Conservation (phyloP, 2,888 invertebrate genomes). For the Alsophila aescularia region DNA sequence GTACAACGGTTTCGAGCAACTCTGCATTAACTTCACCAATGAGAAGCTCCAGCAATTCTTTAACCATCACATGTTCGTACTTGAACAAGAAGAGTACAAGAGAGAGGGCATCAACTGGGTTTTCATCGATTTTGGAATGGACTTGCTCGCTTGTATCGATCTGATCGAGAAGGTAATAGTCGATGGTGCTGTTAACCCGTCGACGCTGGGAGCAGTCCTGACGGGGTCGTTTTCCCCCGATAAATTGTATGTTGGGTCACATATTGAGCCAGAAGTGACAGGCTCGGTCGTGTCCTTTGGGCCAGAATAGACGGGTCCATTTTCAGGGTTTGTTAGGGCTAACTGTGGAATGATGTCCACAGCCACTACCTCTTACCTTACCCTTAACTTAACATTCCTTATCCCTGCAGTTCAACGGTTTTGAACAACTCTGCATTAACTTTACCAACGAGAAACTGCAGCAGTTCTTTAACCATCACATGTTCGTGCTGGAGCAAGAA, state of each 20-base stretch:
- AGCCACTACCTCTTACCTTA: conserved; percentile 52
- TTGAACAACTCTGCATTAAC: conserved; percentile 99
- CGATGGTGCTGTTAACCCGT: conserved; percentile 49
- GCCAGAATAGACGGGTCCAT: conserved; percentile 29
- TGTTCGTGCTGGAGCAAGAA: conserved; percentile 99
- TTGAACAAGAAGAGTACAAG: conserved; percentile 98
- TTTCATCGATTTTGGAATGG: conserved; percentile 99
- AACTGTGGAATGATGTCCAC: conserved; percentile 78
- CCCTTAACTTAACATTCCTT: conserved; percentile 69
- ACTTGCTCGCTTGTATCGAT: conserved; percentile 97
- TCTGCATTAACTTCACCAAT: conserved; percentile 99
- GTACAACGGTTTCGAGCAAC: conserved; percentile 98
- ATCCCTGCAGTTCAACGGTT: conserved; percentile 94
- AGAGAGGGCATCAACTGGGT: conserved; percentile 97
- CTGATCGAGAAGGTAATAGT: conserved; percentile 95
- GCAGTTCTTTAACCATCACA: conserved; percentile 99
- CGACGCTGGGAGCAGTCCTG: conserved; percentile 53
- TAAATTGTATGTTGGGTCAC: conserved; percentile 7
- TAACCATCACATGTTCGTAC: conserved; percentile 99
- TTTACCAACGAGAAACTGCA: conserved; percentile 99
- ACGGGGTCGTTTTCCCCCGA: conserved; percentile 43
- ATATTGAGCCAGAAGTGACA: conserved; percentile 44
- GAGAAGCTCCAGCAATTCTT: conserved; percentile 99
- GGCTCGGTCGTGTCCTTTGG: conserved; percentile 33
- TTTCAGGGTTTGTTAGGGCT: conserved; percentile 44